These are phyloP conservation scores for Atlantisia rogersi DNA, from an alignment of 2,113 vertebrate genomes.

Conservation along the genomic window DNA sequence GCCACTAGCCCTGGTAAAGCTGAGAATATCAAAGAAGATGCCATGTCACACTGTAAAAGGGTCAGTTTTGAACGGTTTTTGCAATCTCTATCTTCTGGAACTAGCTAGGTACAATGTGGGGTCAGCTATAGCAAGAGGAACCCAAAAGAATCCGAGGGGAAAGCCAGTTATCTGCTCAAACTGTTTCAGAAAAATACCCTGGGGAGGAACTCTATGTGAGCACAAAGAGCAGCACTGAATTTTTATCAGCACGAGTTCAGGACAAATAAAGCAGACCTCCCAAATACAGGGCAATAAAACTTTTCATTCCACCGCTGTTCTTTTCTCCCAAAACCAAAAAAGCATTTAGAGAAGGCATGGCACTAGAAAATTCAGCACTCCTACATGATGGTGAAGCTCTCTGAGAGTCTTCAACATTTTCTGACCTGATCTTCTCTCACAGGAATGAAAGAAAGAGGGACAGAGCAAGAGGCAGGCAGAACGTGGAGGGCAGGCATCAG, in stretches of 20 bases:
- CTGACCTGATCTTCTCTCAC: not conserved
- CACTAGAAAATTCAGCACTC: not conserved
- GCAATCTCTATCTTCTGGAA: not conserved
- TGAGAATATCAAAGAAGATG: not conserved
- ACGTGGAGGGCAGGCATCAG: not conserved
- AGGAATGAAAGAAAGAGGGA: not conserved
- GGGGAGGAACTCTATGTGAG: not conserved
- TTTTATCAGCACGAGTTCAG: conserved; percentile 23
- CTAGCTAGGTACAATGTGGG: not conserved
- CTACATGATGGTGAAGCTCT: not conserved
- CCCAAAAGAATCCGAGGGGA: not conserved
- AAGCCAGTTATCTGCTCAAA: not conserved
- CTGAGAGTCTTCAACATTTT: not conserved
- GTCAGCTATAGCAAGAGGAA: not conserved
- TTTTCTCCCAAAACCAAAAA: conserved; percentile 6
- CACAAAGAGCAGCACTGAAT: not conserved
- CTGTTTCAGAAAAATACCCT: conserved; percentile 5
- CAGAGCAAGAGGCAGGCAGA: not conserved
- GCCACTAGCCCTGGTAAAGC: not conserved
- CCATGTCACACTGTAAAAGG: not conserved
- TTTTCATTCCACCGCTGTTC: not conserved
- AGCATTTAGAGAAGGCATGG: not conserved
- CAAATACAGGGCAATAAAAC: conserved; percentile 17
- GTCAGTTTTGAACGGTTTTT: not conserved
- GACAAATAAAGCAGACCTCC: conserved; percentile 9